Conservation (phyloP, 1,140 invertebrate species). For the Heterodera schachtii region DNA sequence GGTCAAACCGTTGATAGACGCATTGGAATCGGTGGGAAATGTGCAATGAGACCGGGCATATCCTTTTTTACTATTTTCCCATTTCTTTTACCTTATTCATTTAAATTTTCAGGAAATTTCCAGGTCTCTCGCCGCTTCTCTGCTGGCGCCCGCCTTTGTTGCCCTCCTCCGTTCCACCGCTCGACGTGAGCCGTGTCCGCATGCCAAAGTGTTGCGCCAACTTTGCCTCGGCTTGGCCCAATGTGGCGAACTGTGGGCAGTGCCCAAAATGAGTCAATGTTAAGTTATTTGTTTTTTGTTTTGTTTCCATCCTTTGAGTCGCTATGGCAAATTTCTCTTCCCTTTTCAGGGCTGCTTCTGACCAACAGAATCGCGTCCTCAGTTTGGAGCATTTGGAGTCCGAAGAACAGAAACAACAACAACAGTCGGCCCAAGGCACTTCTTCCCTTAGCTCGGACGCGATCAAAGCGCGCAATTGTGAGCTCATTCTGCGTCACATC, state of each 20-base stretch:
- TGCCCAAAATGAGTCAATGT: slow-evolving; percentile 35
- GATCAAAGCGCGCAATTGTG: slow-evolving; percentile 42
- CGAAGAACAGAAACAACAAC: slow-evolving; percentile 10
- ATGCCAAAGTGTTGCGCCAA: slow-evolving; percentile 52
- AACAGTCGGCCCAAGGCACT: not conserved
- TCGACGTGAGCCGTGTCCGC: slow-evolving; percentile 46
- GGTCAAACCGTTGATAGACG: slow-evolving; percentile 41
- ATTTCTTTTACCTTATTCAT: not conserved
- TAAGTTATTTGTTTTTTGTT: not conserved
- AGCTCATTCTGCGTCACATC: slow-evolving; percentile 35
- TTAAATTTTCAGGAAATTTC: slow-evolving; percentile 30
- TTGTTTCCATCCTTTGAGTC: not conserved
- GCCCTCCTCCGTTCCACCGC: slow-evolving; percentile 41
- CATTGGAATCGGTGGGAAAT: slow-evolving; percentile 26
- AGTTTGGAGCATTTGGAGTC: slow-evolving; percentile 4
- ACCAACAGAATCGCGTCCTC: not conserved
- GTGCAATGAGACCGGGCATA: not conserved
- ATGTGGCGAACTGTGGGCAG: slow-evolving; percentile 23
- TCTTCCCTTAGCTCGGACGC: not conserved
- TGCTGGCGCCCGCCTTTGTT: slow-evolving; percentile 39
- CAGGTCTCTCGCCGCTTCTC: slow-evolving; percentile 26
- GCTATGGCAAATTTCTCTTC: not conserved
- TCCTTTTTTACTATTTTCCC: no score
- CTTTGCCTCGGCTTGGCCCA: slow-evolving; percentile 32
- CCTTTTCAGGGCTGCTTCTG: not conserved